These are phyloP conservation scores for Plumapathes pennacea DNA, from an alignment of 92 coral and sea anemone genomes.

Conservation along the genomic window DNA sequence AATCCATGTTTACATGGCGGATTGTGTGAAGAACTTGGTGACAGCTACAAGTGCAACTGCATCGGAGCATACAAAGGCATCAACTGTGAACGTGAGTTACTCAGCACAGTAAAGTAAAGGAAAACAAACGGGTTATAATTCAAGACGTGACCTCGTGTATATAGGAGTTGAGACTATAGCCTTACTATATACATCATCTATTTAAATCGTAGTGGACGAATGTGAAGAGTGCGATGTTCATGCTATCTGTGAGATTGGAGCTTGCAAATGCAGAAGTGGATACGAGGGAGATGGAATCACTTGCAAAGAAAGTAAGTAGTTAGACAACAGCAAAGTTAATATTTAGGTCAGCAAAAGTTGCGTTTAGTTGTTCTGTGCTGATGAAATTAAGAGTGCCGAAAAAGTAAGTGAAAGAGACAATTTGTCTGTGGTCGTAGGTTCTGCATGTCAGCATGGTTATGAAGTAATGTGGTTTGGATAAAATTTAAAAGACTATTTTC, in stretches of 20 bases:
- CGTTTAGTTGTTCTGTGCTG: too few relatives aligned
- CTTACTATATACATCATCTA: neutral
- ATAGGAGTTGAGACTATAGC: neutral
- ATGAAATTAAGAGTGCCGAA: too few relatives aligned
- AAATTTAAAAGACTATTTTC: too few relatives aligned
- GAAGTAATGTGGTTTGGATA: too few relatives aligned
- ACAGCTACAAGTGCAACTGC: slow-evolving; percentile 76
- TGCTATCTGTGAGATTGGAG: slow-evolving; percentile 89
- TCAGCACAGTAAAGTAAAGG: too few relatives aligned
- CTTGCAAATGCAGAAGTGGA: slow-evolving; percentile 90
- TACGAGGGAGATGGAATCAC: slow-evolving; percentile 90
- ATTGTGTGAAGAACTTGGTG: slow-evolving; percentile 62
- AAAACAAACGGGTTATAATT: too few relatives aligned
- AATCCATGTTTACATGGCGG: slow-evolving; percentile 95
- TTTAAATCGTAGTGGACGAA: slow-evolving; percentile 66
- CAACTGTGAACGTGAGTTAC: slow-evolving; percentile 74
- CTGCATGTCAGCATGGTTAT: too few relatives aligned
- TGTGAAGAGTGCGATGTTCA: slow-evolving; percentile 92
- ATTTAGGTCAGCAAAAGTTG: too few relatives aligned
- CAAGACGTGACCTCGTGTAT: neutral
- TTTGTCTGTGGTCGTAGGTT: too few relatives aligned
- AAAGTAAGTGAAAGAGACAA: too few relatives aligned
- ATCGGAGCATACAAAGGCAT: slow-evolving; percentile 89
- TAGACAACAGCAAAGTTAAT: too few relatives aligned
- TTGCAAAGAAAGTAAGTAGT: slow-evolving; percentile 74